Base-by-base conservation (phyloP, 2,888 invertebrate genomes). In the Eurytoma adleriae region DNA sequence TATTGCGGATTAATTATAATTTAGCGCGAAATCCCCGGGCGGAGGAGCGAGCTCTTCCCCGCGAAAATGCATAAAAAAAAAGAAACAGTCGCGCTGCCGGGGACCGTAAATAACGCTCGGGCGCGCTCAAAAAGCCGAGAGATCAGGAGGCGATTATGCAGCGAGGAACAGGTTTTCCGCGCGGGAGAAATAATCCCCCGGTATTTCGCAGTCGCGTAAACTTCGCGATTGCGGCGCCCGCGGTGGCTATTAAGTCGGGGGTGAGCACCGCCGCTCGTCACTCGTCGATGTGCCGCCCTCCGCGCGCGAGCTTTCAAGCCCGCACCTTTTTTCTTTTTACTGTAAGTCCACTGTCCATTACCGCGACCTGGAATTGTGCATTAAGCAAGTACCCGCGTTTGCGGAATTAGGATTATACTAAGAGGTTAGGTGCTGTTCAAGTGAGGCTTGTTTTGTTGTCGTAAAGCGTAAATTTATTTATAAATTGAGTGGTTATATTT, bases 141-240 rank as follows among this genome's bases (percentile, higher is more conserved):
- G 78, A 81, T 81, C 74, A 24, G 75, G 67, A 78, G 81, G 67
- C 75, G 81, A 78, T 80, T 80, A 74, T 78, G 20, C 52, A 16
- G 14, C 52, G 52, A 80, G 78, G 69, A 81, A 81, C 81, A 73
- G 81, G 81, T 81, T 81, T 81, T 79, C 75, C 81, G 54, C 18
- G 57, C 74, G 69, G 16, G 13, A 79, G 73, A 79, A 74, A 69
- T 79, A 79, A 79, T 79, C 77, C 57, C 54, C n/a, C 57, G 80
- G 80, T 80, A 80, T 80, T 80, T 77, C 69, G 64, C 72, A 56
- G 61, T 62, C 72, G 68, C 71, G 76, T 72, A 68, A 67, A 72
- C 62, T 70, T 74, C 77, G 73, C 77, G 80, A 81, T 81, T 54
- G 54, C 40, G 40, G 56, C 74, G 59, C 18, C 16, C 40, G 30